Conservation (phyloP, 2,888 invertebrate species). For the Cheilosia scutellata region DNA sequence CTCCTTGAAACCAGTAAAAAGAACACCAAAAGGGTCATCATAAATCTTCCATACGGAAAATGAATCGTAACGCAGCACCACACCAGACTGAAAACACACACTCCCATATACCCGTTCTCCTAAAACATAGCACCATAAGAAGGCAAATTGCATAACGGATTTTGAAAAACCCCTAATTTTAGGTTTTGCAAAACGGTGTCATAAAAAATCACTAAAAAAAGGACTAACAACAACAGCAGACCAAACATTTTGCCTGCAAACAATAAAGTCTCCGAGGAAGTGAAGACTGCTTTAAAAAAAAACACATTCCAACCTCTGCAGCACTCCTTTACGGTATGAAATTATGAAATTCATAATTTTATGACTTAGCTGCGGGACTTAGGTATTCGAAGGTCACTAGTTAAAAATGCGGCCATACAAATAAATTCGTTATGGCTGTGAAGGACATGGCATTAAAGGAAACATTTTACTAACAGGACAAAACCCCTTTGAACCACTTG, state of each 20-base stretch:
- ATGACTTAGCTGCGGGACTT: conserved; percentile 62
- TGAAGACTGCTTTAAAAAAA: conserved; percentile 5
- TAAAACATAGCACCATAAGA: conserved; percentile 44
- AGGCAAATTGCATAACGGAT: conserved; percentile 61
- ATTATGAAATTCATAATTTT: conserved; percentile 73
- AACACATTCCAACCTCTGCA: conserved; percentile 4
- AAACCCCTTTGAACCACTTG: conserved; percentile 70
- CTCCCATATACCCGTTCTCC: neutral
- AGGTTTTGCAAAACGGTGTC: conserved; percentile 70
- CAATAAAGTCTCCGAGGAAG: conserved; percentile 41
- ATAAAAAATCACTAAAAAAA: conserved; percentile 71
- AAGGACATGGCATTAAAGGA: conserved; percentile 49
- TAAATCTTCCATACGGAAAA: conserved; percentile 82
- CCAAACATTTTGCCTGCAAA: conserved; percentile 15
- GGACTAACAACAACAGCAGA: conserved; percentile 15
- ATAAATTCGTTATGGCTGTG: conserved; percentile 44
- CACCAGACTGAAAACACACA: conserved; percentile 8
- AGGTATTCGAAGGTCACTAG: conserved; percentile 58
- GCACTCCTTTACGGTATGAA: conserved; percentile 59
- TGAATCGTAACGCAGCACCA: conserved; percentile 59
- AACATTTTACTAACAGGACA: conserved; percentile 20
- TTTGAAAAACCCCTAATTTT: conserved; percentile 67
- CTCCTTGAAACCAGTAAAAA: conserved; percentile 64
- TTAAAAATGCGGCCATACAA: conserved; percentile 9
- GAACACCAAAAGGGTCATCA: conserved; percentile 80